Evolutionary conservation across 2,113 vertebrate species (phyloP).

Genomic region (Microtus montanus): DNA sequence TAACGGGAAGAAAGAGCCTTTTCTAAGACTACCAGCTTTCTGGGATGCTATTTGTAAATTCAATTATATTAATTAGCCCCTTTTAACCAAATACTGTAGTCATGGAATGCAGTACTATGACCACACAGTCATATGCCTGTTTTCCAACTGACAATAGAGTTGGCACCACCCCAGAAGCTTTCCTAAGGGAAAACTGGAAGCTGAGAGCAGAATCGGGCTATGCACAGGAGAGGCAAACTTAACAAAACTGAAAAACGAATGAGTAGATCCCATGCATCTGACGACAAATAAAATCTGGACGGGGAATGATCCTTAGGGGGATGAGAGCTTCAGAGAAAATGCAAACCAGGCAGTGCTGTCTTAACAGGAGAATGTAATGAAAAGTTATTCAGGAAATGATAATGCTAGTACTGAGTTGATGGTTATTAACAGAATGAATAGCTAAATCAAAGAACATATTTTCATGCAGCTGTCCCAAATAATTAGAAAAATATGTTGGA

Average conservation of each 20-base stretch:
- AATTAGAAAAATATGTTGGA: conserved; percentile 71
- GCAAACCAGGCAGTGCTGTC: conserved; percentile 9
- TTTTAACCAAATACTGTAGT: background rate
- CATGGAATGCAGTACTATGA: background rate
- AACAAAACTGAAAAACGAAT: conserved; percentile 16
- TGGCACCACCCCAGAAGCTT: background rate
- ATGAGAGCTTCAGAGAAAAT: background rate
- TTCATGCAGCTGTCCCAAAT: conserved; percentile 68
- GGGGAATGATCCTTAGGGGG: background rate
- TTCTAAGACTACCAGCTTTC: background rate
- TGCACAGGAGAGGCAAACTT: background rate
- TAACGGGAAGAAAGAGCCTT: background rate
- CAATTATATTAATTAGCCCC: background rate
- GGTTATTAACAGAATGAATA: conserved; percentile 69
- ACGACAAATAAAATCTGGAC: background rate
- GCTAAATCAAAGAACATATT: conserved; percentile 69
- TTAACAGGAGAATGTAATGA: conserved; percentile 55
- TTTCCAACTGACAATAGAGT: background rate
- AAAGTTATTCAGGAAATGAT: conserved; percentile 57
- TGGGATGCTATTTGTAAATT: background rate
- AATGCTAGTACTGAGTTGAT: conserved; percentile 59
- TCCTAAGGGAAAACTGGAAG: background rate
- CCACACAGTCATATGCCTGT: background rate
- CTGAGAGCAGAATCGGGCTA: background rate
- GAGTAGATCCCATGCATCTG: background rate